Evolutionary conservation across 2,888 invertebrate species (phyloP), one percentile per base, ranked within the genome.

Genomic region (Unio pictorum): DNA sequence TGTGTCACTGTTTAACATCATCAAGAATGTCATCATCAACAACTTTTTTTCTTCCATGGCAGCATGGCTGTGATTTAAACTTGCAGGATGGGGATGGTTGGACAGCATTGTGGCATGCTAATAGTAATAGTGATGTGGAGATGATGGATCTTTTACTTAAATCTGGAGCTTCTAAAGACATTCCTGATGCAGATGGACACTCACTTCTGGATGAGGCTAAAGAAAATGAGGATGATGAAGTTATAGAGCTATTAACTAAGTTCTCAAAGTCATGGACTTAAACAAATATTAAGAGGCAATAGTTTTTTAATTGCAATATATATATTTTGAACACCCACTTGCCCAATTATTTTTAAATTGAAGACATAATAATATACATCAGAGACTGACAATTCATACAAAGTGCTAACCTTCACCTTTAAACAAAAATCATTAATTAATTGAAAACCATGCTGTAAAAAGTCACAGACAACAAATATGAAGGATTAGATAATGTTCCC

Each of bases 41-140:
- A 45, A 45, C 45, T 54, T 23, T 55, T 56, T 55, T 18, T 56
- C 34, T 18, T 56, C 34, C n/a, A n/a, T 65, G 71, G 11, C 76
- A 84, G 83, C 72, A 76, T 72, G 72, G 77, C 2, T 82, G 83
- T 75, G 73, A 84, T 71, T 66, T 84, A 4, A 81, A 86, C 69
- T 64, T 71, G 7, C 78, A 81, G 64, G 86, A 86, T 57, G 61
- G 64, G 17, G 84, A 84, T 63, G 74, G 80, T 8, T 84, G 83
- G 83, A 84, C 86, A 15, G 81, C 86, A 0, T 73, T 86, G 55
- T 86, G 86, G 85, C 83, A 86, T 61, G 85, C 85, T 11, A 83
- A 83, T 76, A 80, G 82, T 61, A 84, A 81, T 67, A 78, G 80
- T 67, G 84, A 81, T 73, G 82, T 82, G 34, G 83, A 85, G 34